Percentiles rank a stretch among this genome's conserved stretches.
These are phyloP conservation scores for Anas bernieri DNA, from an alignment of 2,797 vertebrate genomes.

Conservation along the genomic window DNA sequence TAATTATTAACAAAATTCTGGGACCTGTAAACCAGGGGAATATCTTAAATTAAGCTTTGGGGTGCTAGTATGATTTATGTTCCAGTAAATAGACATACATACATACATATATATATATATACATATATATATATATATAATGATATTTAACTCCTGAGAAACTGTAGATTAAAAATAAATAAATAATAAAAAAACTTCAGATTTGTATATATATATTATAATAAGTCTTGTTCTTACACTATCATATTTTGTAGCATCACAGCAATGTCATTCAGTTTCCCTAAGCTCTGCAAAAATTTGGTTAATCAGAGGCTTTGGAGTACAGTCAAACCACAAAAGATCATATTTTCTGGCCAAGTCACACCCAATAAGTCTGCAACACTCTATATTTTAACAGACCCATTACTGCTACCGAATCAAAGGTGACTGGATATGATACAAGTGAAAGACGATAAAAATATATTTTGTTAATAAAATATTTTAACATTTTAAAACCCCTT, in stretches of 20 bases:
- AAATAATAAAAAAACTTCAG: not conserved
- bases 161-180: not conserved
- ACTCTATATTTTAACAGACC: not conserved
- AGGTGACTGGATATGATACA: not conserved
- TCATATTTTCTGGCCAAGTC: not conserved
- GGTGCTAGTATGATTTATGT: not conserved
- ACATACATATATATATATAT: not conserved
- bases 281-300: not conserved
- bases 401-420: not conserved
- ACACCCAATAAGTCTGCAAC: not conserved
- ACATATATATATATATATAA: not conserved
- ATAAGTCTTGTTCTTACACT: not conserved
- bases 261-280: not conserved
- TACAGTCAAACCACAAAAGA: slow-evolving; percentile 1
- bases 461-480: not conserved
- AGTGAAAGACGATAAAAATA: not conserved
- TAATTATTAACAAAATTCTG: not conserved
- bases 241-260: not conserved
- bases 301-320: not conserved
- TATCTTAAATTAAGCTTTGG: not conserved
- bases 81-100: not conserved
- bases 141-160: not conserved
- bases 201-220: not conserved
- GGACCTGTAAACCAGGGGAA: not conserved
- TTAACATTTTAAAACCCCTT: not conserved